Base-by-base conservation (phyloP, 2,797 vertebrate genomes). In the Hyperoplus immaculatus region DNA sequence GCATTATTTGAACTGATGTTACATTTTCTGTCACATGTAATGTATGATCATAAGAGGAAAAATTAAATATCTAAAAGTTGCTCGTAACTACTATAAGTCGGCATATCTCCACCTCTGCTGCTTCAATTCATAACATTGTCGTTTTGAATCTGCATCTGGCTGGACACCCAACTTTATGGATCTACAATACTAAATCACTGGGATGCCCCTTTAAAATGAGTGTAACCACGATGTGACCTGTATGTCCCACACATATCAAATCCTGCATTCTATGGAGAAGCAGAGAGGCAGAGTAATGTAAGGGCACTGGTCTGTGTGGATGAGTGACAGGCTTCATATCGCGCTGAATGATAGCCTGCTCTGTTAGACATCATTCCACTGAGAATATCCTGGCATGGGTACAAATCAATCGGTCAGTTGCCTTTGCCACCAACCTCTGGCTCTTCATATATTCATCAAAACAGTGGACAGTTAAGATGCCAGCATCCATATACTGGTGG, bases 321-420 rank as follows among this genome's bases (percentile, higher is more conserved):
- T 72, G 63, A 77, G 56, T 72, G 71, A 80, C 73, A 71, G 61
- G 51, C 51, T 55, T 74, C 46, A 68, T 63, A 63, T 65, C 45
- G 65, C 70, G 69, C 1, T 15, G 51, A 53, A 36, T 80, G 75
- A 57, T 65, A 72, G 59, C 46, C 42, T 72, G 58, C 39, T 59
- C 65, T 51, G 60, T 72, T 55, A 47, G 45, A 56, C 50, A 9
- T 78, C 49, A 72, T 81, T 84, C 81, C 74, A 58, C 60, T 42
- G 65, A 75, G 75, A 59, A 70, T 38, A 39, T 58, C 62, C 55
- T 72, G 62, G 58, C 10, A 1, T 73, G 65, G 58, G 45, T 62
- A 64, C 64, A 73, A 77, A 85, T 75, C 81, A 65, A 82, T 86
- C 61, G 56, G 65, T 63, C 67, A n/a, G 60, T 41, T 72, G 36